phyloP scores from a whole-genome alignment of 1,140 invertebrate species.

The Phthorimaea operculella region DNA sequence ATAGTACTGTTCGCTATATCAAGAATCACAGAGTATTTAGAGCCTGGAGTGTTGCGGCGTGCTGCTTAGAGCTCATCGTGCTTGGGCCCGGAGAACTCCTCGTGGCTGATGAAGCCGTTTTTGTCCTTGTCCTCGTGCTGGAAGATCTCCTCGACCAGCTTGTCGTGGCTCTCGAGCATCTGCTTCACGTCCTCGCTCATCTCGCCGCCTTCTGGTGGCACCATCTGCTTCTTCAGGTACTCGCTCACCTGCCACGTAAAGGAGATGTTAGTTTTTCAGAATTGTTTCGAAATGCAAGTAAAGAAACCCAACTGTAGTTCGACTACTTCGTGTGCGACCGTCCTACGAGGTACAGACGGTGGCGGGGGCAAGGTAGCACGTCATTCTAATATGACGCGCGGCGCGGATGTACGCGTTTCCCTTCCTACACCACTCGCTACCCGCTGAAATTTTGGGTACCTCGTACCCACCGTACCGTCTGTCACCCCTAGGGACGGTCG shows the following conservation, averaged over 20 bases:
- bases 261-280: conserved; percentile 4
- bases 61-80: conserved; percentile 93
- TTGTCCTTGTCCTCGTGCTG: conserved; percentile 96
- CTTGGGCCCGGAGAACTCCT: conserved; percentile 96
- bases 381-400: too few relatives aligned
- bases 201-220: conserved; percentile 77
- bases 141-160: conserved; percentile 96
- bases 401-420: too few relatives aligned
- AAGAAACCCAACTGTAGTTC: too few relatives aligned
- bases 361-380: too few relatives aligned
- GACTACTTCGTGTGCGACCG: too few relatives aligned
- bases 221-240: conserved; percentile 92
- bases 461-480: too few relatives aligned
- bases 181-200: conserved; percentile 83
- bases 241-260: conserved; percentile 78
- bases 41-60: background rate
- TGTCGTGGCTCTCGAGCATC: conserved; percentile 90
- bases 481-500: too few relatives aligned
- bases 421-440: too few relatives aligned
- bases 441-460: background rate
- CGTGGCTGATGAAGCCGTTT: conserved; percentile 94
- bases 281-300: background rate
- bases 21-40: background rate
- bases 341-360: too few relatives aligned
- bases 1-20: too few relatives aligned